Conservation (phyloP, 2,888 invertebrate genomes). For the Suillia variegata region DNA sequence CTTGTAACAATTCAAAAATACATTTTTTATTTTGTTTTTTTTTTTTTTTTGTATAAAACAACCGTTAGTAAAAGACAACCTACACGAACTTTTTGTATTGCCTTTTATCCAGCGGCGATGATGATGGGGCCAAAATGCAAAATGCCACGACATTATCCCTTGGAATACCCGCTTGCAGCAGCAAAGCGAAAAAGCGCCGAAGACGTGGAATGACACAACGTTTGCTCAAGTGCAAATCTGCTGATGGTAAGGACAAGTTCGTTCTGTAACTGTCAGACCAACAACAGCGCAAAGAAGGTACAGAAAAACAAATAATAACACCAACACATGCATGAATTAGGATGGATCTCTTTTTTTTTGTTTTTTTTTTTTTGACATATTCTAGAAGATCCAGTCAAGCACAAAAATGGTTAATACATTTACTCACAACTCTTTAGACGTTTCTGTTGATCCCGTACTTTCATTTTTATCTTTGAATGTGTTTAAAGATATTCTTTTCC, state of each 20-base stretch:
- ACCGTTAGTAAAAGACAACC: not conserved
- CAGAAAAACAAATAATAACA: constrained; percentile 17
- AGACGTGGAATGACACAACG: constrained; percentile 25
- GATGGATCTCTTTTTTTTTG: no score
- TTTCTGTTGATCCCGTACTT: no score
- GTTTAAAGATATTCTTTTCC: no score
- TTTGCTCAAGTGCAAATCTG: constrained; percentile 48
- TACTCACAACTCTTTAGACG: no score
- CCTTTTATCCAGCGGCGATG: no score
- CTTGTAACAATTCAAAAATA: constrained; percentile 44
- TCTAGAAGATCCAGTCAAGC: no score
- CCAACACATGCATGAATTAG: no score
- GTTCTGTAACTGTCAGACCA: constrained; percentile 9
- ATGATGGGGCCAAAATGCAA: not conserved
- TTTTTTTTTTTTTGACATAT: no score
- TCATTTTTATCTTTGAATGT: no score
- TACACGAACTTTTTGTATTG: not conserved
- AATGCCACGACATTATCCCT: not conserved
- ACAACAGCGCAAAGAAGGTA: no score
- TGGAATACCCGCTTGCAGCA: not conserved
- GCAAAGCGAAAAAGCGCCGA: not conserved
- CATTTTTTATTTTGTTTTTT: constrained; percentile 40
- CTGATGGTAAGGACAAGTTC: constrained; percentile 44
- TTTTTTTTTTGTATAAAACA: no score
- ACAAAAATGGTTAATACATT: no score